Base-by-base conservation (phyloP, 2,888 invertebrate genomes). In the Lucinisca nassula region DNA sequence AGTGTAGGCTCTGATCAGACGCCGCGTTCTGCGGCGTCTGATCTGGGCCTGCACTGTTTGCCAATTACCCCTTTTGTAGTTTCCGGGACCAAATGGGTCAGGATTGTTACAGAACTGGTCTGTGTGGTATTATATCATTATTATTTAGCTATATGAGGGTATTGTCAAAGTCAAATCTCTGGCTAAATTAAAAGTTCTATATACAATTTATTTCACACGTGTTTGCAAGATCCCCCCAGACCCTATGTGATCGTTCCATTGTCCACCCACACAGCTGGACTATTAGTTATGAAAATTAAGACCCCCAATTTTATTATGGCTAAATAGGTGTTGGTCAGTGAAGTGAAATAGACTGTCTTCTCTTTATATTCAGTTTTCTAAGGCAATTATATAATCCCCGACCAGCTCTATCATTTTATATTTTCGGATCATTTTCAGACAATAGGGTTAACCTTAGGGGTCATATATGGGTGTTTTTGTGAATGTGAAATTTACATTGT, bases 281-380 rank as follows among this genome's bases (percentile, higher is more conserved):
- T 76, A 55, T 58, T 61, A 78, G 58, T 76, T 76, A 72, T 70
- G 61, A 84, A 84, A 84, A 75, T 76, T 70, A 83, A 80, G 40
- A 45, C 38, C 35, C 58, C 35, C 76, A 85, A 85, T 81, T 85
- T 73, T 80, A 85, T 80, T 85, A 81, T 81, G 45, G 27, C 27
- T 61, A 79, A 82, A 85, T 82, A 85, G 82, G 74, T 75, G 67
- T 73, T 73, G 45, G 45, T 67, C 79, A 82, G 27, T 77, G 35
- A 76, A 49, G 86, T 55, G 40, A 75, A 83, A 79, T 76, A 76
- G 70, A 24, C 72, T 70, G 70, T 86, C 82, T 79, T 51, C 75
- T 45, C 40, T 67, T 77, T 76, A 85, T 85, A 80, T 80, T 76
- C 45, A 37, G 70, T 55, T 82, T 86, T 82, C 86, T 82, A 86